These are phyloP conservation scores for Thamnaconus septentrionalis DNA, from an alignment of 2,113 vertebrate genomes.

Conservation along the genomic window DNA sequence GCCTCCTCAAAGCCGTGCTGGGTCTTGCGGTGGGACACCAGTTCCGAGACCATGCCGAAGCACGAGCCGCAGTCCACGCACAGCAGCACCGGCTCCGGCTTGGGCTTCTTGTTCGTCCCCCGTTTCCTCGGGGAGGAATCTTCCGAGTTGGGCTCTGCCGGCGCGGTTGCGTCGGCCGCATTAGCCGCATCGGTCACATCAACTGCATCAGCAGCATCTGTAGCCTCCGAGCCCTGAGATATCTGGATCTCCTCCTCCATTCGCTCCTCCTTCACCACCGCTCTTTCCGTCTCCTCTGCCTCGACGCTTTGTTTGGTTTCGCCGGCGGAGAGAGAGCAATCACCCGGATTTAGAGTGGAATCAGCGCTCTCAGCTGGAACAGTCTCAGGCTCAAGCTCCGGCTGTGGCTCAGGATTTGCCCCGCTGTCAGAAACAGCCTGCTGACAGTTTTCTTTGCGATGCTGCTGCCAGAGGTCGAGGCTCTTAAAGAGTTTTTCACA, in stretches of 20 bases:
- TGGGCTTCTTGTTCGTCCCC: constrained; percentile 67
- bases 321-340: not conserved
- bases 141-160: constrained; percentile 10
- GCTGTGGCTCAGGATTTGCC: constrained; percentile 23
- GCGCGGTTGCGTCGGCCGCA: too few relatives aligned
- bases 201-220: constrained; percentile 15
- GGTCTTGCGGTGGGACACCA: constrained; percentile 84
- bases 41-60: constrained; percentile 83
- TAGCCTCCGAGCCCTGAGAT: constrained; percentile 21
- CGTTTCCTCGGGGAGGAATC: constrained; percentile 61
- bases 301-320: not conserved
- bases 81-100: constrained; percentile 77
- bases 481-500: constrained; percentile 84
- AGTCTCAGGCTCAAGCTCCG: constrained; percentile 34
- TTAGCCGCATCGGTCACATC: too few relatives aligned
- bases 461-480: constrained; percentile 84
- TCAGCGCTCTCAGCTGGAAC: constrained; percentile 6
- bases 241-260: constrained; percentile 19
- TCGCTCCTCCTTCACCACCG: constrained; percentile 20
- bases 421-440: constrained; percentile 24
- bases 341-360: constrained; percentile 17
- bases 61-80: constrained; percentile 89
- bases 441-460: constrained; percentile 75
- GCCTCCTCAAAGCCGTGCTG: constrained; percentile 83
- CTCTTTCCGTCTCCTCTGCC: constrained; percentile 27